Evolutionary conservation across 2,113 vertebrate species (phyloP).

Genomic region (Furnarius figulus): DNA sequence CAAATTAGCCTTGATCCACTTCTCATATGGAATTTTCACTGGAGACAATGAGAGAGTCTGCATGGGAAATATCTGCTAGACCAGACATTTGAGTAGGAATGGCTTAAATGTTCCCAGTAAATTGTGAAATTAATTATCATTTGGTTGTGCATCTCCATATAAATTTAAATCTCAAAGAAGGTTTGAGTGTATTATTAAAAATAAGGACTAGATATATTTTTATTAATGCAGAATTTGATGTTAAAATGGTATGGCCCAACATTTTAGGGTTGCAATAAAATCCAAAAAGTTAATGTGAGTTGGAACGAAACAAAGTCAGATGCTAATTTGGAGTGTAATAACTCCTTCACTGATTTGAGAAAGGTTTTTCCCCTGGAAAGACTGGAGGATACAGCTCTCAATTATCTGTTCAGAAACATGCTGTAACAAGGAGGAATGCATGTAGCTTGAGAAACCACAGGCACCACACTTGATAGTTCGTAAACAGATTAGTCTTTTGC

Average conservation of each 20-base stretch:
- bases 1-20: conserved; percentile 53
- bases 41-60: conserved; percentile 10
- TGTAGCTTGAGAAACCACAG: neutral
- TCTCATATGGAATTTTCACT: conserved; percentile 36
- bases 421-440: neutral
- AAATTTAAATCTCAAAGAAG: neutral
- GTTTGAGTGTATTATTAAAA: neutral
- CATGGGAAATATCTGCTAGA: conserved; percentile 27
- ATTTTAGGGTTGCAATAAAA: neutral
- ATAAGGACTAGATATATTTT: neutral
- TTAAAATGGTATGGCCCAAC: neutral
- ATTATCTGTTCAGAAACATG: neutral
- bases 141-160: neutral
- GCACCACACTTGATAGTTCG: neutral
- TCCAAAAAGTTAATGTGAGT: neutral
- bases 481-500: conserved; percentile 21
- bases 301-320: neutral
- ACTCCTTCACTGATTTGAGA: neutral
- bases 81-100: neutral
- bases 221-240: neutral
- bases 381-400: neutral
- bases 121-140: neutral
- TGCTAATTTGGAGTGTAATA: neutral
- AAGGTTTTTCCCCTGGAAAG: neutral
- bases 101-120: neutral